Evolutionary conservation across 2,113 vertebrate species (phyloP).

Genomic region (Fukomys damarensis): DNA sequence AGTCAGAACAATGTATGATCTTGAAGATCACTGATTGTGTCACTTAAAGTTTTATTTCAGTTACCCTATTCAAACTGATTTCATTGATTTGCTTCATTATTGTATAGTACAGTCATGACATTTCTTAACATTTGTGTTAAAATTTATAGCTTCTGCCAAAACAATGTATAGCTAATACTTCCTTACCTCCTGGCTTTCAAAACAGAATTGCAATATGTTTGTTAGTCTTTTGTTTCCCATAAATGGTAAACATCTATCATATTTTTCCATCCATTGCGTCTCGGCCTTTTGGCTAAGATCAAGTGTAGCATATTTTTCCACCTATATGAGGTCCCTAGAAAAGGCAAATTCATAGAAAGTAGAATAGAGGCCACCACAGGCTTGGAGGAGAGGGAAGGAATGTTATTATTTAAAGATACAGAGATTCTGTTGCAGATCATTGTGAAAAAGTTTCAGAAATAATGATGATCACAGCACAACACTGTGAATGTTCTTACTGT

Average conservation of each 20-base stretch:
- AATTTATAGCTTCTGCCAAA: conserved; percentile 4
- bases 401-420: neutral
- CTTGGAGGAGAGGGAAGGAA: neutral
- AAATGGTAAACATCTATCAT: conserved; percentile 26
- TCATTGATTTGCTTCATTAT: conserved; percentile 25
- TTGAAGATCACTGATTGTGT: neutral
- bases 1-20: neutral
- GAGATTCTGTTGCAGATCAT: neutral
- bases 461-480: neutral
- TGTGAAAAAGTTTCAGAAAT: neutral
- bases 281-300: no score
- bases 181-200: neutral
- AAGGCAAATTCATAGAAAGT: neutral
- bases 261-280: no score
- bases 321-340: neutral
- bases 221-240: conserved; percentile 48
- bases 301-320: neutral
- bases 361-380: neutral
- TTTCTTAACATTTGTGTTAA: conserved; percentile 25
- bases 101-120: neutral
- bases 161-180: neutral
- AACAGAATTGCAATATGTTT: neutral
- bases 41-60: conserved; percentile 5
- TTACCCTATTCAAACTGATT: neutral
- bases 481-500: neutral